phyloP scores from a whole-genome alignment of 2,888 invertebrate species.

The Pherbina coryleti region DNA sequence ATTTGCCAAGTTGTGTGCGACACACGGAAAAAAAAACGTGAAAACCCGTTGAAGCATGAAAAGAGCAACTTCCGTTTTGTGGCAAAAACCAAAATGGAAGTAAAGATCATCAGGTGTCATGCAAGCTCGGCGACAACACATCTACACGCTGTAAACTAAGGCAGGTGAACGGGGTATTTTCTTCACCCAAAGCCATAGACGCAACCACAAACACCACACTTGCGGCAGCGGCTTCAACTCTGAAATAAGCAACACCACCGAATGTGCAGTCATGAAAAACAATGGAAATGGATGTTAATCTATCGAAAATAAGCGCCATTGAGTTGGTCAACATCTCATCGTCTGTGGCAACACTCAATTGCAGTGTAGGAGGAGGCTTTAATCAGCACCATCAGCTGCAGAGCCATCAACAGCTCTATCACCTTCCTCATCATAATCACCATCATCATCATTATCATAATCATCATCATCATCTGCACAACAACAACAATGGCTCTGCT shows the following conservation, averaged over 20 bases:
- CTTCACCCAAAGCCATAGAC: neutral
- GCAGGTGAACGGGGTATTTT: neutral
- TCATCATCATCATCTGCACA: constrained; percentile 45
- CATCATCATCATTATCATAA: constrained; percentile 48
- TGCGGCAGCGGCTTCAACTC: neutral
- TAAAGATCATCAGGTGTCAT: constrained; percentile 28
- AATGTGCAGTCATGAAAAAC: constrained; percentile 45
- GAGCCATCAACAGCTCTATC: constrained; percentile 49
- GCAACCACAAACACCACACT: neutral
- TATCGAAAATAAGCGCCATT: constrained; percentile 60
- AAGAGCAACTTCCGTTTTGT: constrained; percentile 38
- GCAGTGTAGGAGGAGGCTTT: constrained; percentile 36
- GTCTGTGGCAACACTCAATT: constrained; percentile 48
- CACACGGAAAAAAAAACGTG: neutral
- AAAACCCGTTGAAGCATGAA: constrained; percentile 18
- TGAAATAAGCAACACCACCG: neutral
- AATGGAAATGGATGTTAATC: constrained; percentile 69
- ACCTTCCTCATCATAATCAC: constrained; percentile 36
- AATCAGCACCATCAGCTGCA: constrained; percentile 46
- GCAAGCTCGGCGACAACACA: constrained; percentile 20
- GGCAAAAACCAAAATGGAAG: constrained; percentile 43
- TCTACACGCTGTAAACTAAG: neutral
- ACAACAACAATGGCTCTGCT: constrained; percentile 39
- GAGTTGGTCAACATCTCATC: constrained; percentile 66
- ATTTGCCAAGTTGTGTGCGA: neutral